These are phyloP conservation scores for Leistus spinibarbis DNA, from an alignment of 2,888 invertebrate species.

Conservation along the genomic window DNA sequence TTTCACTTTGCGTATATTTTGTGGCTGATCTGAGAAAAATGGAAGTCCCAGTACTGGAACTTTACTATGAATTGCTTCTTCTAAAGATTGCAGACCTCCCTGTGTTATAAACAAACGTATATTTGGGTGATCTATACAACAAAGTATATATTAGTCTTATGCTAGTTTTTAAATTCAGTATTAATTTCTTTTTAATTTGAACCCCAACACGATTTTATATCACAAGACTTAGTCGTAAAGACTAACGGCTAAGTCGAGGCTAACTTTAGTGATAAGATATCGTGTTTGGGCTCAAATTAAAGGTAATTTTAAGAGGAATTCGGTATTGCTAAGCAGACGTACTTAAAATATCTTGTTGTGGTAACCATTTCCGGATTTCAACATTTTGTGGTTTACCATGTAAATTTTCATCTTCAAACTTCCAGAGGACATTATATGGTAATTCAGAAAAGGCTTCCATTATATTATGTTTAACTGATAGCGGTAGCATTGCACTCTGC, in stretches of 20 bases:
- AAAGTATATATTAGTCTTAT: background rate
- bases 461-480: constrained; percentile 49
- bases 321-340: too few relatives aligned
- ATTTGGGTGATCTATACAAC: constrained; percentile 47
- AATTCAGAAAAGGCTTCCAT: constrained; percentile 53
- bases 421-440: constrained; percentile 56
- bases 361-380: constrained; percentile 56
- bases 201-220: too few relatives aligned
- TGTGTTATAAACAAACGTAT: constrained; percentile 54
- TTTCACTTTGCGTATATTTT: background rate
- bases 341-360: constrained; percentile 58
- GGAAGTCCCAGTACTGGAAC: constrained; percentile 54
- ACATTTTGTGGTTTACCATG: constrained; percentile 54
- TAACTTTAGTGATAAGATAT: too few relatives aligned
- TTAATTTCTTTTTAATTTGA: too few relatives aligned
- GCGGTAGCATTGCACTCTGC: constrained; percentile 52
- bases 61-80: constrained; percentile 52
- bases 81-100: constrained; percentile 54
- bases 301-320: too few relatives aligned
- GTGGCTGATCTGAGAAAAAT: constrained; percentile 50
- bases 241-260: too few relatives aligned
- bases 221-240: too few relatives aligned
- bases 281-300: too few relatives aligned
- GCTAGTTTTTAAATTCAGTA: background rate
- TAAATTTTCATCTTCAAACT: constrained; percentile 54